Conservation (phyloP, 2,797 vertebrate species). For the Chiloscyllium punctatum region DNA sequence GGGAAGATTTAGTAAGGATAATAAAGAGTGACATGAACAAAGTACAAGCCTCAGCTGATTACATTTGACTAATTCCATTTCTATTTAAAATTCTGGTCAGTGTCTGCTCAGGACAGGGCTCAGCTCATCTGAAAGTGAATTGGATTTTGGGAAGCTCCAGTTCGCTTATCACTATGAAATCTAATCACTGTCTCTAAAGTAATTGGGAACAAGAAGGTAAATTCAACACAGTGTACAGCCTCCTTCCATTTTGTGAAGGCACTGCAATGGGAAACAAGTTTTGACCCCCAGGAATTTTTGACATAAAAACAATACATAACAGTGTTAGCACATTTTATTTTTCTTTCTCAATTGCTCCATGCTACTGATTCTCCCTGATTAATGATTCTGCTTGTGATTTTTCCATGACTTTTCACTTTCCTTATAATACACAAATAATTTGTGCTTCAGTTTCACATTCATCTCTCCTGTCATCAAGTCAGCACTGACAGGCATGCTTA, state of each 20-base stretch:
- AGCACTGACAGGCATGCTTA: neutral
- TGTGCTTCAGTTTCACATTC: neutral
- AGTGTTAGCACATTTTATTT: neutral
- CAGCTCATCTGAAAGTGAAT: neutral
- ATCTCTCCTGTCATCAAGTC: neutral
- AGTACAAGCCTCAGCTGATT: neutral
- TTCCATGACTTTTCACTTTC: neutral
- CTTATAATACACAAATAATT: neutral
- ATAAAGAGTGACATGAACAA: neutral
- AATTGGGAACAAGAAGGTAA: neutral
- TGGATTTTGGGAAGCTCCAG: neutral
- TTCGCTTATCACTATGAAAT: neutral
- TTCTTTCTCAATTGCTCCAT: neutral
- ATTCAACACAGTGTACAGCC: neutral
- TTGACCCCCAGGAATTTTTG: too few relatives aligned
- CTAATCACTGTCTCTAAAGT: neutral
- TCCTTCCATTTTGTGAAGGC: neutral
- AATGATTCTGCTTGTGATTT: neutral
- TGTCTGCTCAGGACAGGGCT: neutral
- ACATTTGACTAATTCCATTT: neutral
- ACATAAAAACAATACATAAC: neutral
- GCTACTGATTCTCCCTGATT: neutral
- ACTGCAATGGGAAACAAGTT: neutral
- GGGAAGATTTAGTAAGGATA: neutral
- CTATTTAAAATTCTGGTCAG: neutral